Percentiles rank a stretch among this genome's conserved stretches.
Conservation (phyloP, 2,113 vertebrate genomes). For the Shinisaurus crocodilurus region DNA sequence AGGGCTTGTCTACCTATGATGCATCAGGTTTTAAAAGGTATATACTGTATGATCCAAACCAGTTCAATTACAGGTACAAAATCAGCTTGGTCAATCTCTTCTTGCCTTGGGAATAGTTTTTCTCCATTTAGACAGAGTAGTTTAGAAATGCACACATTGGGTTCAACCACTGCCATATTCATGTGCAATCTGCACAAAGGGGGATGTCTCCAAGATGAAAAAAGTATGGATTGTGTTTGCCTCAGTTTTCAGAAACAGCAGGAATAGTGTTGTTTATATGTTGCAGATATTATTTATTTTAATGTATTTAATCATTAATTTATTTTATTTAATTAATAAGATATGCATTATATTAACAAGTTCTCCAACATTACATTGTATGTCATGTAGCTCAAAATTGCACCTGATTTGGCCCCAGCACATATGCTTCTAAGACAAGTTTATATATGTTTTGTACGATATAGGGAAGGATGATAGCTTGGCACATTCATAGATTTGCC, state of each 20-base stretch:
- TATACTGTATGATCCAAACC: not conserved
- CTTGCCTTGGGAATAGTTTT: not conserved
- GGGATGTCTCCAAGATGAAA: not conserved
- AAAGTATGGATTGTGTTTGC: not conserved
- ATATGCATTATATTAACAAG: not conserved
- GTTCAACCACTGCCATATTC: not conserved
- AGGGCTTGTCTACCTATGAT: not conserved
- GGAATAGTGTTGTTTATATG: not conserved
- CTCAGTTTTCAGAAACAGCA: not conserved
- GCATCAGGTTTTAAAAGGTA: not conserved
- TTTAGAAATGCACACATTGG: not conserved
- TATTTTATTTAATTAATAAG: too few species aligned
- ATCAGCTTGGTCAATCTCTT: not conserved
- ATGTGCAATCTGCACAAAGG: not conserved
- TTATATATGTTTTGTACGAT: not conserved
- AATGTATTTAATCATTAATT: too few species aligned
- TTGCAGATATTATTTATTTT: not conserved
- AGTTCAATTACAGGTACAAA: not conserved
- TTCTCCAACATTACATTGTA: not conserved
- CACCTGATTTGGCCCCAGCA: not conserved
- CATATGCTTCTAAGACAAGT: not conserved
- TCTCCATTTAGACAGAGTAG: not conserved
- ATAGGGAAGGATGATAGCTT: not conserved
- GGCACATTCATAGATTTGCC: not conserved
- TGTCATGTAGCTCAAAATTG: too few species aligned